Percentiles rank a stretch among this genome's conserved stretches.
These are phyloP conservation scores for Takifugu flavidus DNA, from an alignment of 2,113 vertebrate genomes.

Conservation along the genomic window DNA sequence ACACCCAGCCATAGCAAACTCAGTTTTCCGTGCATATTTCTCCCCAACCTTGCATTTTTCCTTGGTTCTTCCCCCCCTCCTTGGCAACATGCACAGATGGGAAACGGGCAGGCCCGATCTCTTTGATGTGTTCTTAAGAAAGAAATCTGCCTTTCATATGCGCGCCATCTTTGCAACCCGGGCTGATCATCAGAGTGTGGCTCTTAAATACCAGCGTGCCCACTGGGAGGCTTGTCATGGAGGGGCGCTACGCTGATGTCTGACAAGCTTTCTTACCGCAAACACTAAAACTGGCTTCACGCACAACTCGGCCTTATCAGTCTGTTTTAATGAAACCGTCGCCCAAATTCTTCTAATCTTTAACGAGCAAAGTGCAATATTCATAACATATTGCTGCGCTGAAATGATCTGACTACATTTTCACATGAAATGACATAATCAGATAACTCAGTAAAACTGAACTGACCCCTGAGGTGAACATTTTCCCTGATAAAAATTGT, in stretches of 20 bases:
- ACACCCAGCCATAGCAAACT: conserved; percentile 55
- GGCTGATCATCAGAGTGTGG: conserved; percentile 51
- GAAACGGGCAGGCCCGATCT: conserved; percentile 32
- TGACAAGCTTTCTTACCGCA: conserved; percentile 20
- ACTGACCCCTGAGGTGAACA: too few species aligned
- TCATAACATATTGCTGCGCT: too few species aligned
- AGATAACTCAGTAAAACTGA: too few species aligned
- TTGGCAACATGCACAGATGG: conserved; percentile 38
- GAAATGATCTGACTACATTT: background rate
- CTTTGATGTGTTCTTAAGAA: conserved; percentile 71
- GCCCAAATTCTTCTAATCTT: background rate
- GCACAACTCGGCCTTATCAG: conserved; percentile 2
- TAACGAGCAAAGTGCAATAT: too few species aligned
- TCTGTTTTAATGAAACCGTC: conserved; percentile 3
- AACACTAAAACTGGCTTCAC: conserved; percentile 2
- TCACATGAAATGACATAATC: too few species aligned
- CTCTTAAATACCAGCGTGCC: conserved; percentile 36
- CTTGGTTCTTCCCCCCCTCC: conserved; percentile 49
- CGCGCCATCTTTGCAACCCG: conserved; percentile 35
- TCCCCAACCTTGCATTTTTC: conserved; percentile 43
- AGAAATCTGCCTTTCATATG: conserved; percentile 63
- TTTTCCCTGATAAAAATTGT: too few species aligned
- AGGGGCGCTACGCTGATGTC: conserved; percentile 25
- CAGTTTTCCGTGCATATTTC: conserved; percentile 51
- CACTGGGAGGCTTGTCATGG: conserved; percentile 39